Percentiles rank a stretch among this genome's conserved stretches.
These are phyloP conservation scores for Ctenopoma multispine DNA, from an alignment of 2,797 vertebrate genomes.

Conservation along the genomic window DNA sequence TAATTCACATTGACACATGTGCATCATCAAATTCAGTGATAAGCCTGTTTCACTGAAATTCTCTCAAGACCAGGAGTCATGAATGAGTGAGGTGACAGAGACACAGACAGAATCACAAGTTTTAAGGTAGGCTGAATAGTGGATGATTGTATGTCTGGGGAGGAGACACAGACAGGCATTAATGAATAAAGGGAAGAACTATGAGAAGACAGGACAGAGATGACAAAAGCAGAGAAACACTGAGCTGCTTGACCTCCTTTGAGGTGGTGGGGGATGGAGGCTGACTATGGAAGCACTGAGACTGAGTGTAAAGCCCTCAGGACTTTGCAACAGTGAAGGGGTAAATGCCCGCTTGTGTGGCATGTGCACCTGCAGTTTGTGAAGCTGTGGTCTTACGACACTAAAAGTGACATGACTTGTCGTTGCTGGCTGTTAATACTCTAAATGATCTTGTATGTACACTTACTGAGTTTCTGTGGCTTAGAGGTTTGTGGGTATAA, in stretches of 20 bases:
- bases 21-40: background rate
- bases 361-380: slow-evolving; percentile 15
- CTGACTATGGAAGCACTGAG: slow-evolving; percentile 40
- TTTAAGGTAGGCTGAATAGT: slow-evolving; percentile 30
- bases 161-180: slow-evolving; percentile 40
- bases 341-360: slow-evolving; percentile 16
- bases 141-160: slow-evolving; percentile 14
- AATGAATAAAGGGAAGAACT: slow-evolving; percentile 49
- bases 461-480: slow-evolving; percentile 12
- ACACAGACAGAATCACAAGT: background rate
- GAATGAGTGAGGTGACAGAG: slow-evolving; percentile 5
- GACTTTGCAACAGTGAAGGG: slow-evolving; percentile 47
- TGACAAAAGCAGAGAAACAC: slow-evolving; percentile 47
- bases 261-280: slow-evolving; percentile 50
- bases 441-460: background rate
- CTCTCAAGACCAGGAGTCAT: background rate
- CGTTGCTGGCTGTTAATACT: slow-evolving; percentile 17
- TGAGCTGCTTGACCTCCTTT: slow-evolving; percentile 48
- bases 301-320: slow-evolving; percentile 53
- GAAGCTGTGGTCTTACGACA: slow-evolving; percentile 14
- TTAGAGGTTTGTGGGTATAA: slow-evolving; percentile 39
- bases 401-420: background rate
- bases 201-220: slow-evolving; percentile 24
- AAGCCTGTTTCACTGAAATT: background rate
- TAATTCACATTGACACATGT: background rate